phyloP scores from a whole-genome alignment of 2,888 invertebrate genomes.

The Argynnis bischoffii region DNA sequence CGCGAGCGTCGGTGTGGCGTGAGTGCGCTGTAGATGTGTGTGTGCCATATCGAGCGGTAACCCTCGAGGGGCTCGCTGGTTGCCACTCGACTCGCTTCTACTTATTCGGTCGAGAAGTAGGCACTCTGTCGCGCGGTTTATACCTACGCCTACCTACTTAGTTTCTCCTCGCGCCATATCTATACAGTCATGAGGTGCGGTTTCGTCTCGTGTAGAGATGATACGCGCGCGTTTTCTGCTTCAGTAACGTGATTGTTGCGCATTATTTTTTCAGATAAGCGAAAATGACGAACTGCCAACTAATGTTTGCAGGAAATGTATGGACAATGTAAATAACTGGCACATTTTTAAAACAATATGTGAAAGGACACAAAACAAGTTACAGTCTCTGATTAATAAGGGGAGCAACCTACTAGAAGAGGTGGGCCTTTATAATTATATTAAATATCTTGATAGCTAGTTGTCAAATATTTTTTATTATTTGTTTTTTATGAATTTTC shows the following conservation, averaged over 20 bases:
- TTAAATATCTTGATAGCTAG: constrained; percentile 51
- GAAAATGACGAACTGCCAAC: constrained; percentile 85
- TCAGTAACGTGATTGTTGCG: constrained; percentile 72
- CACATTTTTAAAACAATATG: constrained; percentile 85
- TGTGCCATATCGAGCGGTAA: constrained; percentile 80
- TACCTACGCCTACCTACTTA: constrained; percentile 81
- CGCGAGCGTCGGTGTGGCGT: constrained; percentile 78
- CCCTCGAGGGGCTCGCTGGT: constrained; percentile 79
- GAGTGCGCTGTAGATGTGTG: constrained; percentile 63
- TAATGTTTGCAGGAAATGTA: constrained; percentile 84
- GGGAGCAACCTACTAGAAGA: constrained; percentile 80
- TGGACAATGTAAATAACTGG: constrained; percentile 85
- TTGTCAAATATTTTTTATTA: constrained; percentile 45
- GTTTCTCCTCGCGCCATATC: constrained; percentile 76
- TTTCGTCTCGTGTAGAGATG: constrained; percentile 65
- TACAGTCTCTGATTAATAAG: constrained; percentile 82
- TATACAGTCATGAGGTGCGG: constrained; percentile 73
- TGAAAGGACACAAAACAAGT: constrained; percentile 84
- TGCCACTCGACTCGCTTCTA: constrained; percentile 80
- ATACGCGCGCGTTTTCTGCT: constrained; percentile 71
- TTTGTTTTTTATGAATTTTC: constrained; percentile 60
- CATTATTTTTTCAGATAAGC: constrained; percentile 83
- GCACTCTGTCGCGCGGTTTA: constrained; percentile 66
- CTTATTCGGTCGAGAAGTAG: constrained; percentile 80
- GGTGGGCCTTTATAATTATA: constrained; percentile 65